Evolutionary conservation across 2,797 vertebrate species (phyloP), one percentile per base, ranked within the genome.

Genomic region (Halcyon chelicuti): DNA sequence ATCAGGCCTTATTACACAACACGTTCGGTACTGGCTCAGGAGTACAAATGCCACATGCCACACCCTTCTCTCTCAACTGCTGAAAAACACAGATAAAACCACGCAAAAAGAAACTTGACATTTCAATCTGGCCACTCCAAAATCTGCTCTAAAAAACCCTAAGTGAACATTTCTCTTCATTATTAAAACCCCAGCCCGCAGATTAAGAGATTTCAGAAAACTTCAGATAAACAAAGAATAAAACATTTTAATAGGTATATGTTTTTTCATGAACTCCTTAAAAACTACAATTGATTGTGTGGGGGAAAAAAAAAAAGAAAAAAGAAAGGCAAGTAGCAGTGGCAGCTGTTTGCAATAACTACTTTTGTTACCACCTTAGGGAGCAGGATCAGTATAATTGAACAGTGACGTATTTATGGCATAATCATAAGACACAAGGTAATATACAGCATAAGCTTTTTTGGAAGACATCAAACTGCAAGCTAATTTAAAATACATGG

Each of bases 391-490:
- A 68, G 58, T 86, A 23, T 46, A 76, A 81, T 70, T 52, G 23
- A 88, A 55, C 22, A 78, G 25, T 51, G 76, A 75, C 39, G 40
- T 10, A 16, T 88, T 81, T 84, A 66, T 57, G 35, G 76, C 62
- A 55, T 49, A 83, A 90, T 73, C 76, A 17, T 80, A 77, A 74
- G 21, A 68, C 68, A 86, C 10, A 65, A 81, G 49, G 25, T 65
- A 94, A 91, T 47, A 40, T 26, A 76, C 21, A 83, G 35, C 61
- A 61, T 46, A 78, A 81, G 51, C 23, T 70, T 77, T 82, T 92
- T 62, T 92, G n/a, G 71, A 93, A 83, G 70, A 88, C 49, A 62
- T 75, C 76, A 94, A 79, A 92, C 14, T 70, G 47, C 61, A 87
- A 88, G 39, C 1, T 3, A 77, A 74, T 73, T 88, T 71, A 51